phyloP scores from a whole-genome alignment of 2,113 vertebrate species.

The Donacobius atricapilla region DNA sequence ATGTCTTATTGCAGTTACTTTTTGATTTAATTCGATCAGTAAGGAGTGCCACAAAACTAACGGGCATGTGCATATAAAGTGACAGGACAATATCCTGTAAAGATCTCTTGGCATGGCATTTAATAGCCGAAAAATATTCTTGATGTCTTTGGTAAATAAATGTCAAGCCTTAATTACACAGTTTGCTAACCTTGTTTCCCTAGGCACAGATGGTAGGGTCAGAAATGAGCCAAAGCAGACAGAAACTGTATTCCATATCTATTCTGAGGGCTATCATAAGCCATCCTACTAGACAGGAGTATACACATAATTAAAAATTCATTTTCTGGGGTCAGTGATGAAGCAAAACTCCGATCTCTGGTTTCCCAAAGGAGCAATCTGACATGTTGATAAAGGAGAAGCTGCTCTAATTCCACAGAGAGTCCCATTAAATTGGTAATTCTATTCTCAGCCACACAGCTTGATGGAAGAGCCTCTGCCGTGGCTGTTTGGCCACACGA shows the following conservation, averaged over 20 bases:
- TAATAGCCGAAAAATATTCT: constrained; percentile 42
- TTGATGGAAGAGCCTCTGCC: not conserved
- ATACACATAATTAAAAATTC: constrained; percentile 66
- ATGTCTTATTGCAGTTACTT: not conserved
- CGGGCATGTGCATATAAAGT: not conserved
- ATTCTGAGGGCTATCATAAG: constrained; percentile 42
- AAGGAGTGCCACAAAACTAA: not conserved
- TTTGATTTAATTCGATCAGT: not conserved
- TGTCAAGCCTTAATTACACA: constrained; percentile 54
- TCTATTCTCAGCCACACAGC: not conserved
- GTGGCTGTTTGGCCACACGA: not conserved
- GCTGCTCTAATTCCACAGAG: not conserved
- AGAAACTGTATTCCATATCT: constrained; percentile 18
- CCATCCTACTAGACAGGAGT: constrained; percentile 21
- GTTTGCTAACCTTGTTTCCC: constrained; percentile 55
- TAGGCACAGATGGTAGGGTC: constrained; percentile 31
- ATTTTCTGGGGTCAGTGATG: constrained; percentile 54
- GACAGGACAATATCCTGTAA: not conserved
- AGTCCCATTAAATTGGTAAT: not conserved
- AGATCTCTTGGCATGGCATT: constrained; percentile 1
- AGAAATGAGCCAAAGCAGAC: constrained; percentile 22
- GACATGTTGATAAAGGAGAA: constrained; percentile 5
- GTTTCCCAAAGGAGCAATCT: constrained; percentile 17
- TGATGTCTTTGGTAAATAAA: constrained; percentile 51
- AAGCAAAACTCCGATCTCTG: constrained; percentile 1